phyloP scores from a whole-genome alignment of 2,797 vertebrate species.

The Pygocentrus nattereri region DNA sequence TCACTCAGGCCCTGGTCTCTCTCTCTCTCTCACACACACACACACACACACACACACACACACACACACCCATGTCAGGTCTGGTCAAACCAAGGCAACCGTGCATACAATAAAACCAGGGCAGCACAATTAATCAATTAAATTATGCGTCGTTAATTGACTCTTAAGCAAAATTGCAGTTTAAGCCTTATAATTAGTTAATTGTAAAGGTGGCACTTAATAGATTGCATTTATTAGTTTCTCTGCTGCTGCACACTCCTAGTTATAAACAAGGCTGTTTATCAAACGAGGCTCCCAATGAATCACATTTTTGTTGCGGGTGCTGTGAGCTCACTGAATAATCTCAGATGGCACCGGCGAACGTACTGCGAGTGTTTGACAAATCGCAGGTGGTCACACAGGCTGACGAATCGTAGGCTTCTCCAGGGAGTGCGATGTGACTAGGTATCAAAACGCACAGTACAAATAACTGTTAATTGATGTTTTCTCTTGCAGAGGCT shows the following conservation, averaged over 20 bases:
- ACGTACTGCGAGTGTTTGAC: constrained; percentile 18
- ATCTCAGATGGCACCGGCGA: constrained; percentile 11
- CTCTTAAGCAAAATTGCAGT: not conserved
- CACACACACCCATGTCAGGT: not conserved
- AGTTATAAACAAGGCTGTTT: constrained; percentile 7
- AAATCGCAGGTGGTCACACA: constrained; percentile 14
- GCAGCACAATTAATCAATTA: not conserved
- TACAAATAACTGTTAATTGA: constrained; percentile 19
- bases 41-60: not conserved
- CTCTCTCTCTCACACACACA: not conserved
- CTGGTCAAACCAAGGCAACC: not conserved
- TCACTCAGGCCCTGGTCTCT: not conserved
- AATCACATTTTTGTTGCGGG: constrained; percentile 24
- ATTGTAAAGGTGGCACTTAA: not conserved
- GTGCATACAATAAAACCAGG: not conserved
- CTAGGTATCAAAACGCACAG: constrained; percentile 4
- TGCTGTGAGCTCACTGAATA: constrained; percentile 21
- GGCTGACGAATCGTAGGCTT: constrained; percentile 26
- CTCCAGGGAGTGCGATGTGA: constrained; percentile 16
- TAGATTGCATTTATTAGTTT: not conserved
- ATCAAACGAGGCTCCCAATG: not conserved
- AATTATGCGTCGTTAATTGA: not conserved
- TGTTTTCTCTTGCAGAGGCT: constrained; percentile 3
- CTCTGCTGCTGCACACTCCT: not conserved
- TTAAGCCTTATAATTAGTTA: not conserved